Conservation (phyloP, 2,113 vertebrate species). For the Mobula birostris region DNA sequence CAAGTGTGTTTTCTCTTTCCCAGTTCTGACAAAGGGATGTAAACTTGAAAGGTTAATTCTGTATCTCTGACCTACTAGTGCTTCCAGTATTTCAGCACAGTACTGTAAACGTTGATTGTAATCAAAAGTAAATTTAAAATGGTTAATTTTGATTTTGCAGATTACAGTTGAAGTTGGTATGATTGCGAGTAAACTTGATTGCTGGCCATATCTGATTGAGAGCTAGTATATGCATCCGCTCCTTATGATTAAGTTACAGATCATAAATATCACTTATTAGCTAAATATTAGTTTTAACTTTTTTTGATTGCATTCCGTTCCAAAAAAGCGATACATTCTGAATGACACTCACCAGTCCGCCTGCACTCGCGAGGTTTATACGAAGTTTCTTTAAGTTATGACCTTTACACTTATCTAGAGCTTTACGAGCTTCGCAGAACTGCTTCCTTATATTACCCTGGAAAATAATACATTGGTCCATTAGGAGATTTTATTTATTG, state of each 20-base stretch:
- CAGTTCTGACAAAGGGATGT: no score
- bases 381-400: not conserved
- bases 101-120: not conserved
- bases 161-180: not conserved
- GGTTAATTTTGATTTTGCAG: not conserved
- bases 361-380: fast-evolving
- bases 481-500: not conserved
- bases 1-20: no score
- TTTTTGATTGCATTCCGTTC: not conserved
- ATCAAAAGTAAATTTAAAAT: not conserved
- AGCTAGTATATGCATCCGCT: not conserved
- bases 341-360: not conserved
- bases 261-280: not conserved
- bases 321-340: not conserved
- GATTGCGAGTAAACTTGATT: not conserved
- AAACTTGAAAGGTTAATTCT: no score
- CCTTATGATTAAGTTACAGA: not conserved
- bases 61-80: no score
- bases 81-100: not conserved
- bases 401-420: not conserved
- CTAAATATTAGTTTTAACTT: not conserved
- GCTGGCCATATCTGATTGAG: not conserved
- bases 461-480: not conserved
- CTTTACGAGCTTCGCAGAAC: not conserved
- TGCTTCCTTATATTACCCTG: not conserved